These are phyloP conservation scores for Anas acuta DNA, from an alignment of 2,797 vertebrate genomes.

Conservation along the genomic window DNA sequence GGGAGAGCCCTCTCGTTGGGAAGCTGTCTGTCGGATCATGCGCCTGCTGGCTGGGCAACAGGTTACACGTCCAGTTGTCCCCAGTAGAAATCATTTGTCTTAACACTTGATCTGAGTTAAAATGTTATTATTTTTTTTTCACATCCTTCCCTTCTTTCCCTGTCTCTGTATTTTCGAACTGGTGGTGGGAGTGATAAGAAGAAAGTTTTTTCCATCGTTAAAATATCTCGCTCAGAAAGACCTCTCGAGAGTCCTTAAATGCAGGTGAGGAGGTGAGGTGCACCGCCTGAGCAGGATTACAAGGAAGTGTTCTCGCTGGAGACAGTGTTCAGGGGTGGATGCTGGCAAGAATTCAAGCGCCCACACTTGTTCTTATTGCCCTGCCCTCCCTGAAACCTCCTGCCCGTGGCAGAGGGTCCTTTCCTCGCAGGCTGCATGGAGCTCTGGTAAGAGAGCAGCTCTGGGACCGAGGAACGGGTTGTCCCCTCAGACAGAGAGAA, in stretches of 20 bases:
- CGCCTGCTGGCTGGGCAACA: neutral
- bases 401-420: constrained; percentile 53
- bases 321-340: constrained; percentile 58
- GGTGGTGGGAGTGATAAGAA: neutral
- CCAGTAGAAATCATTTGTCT: neutral
- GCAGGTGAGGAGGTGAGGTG: neutral
- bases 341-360: constrained; percentile 62
- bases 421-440: constrained; percentile 58
- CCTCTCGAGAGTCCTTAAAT: neutral
- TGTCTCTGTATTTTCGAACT: neutral
- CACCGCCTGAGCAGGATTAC: constrained; percentile 38
- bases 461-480: constrained; percentile 74
- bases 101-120: constrained; percentile 22
- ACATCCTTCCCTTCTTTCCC: neutral
- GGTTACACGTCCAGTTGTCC: neutral
- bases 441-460: constrained; percentile 76
- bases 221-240: neutral
- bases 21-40: neutral
- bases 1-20: neutral
- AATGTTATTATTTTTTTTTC: too few relatives aligned
- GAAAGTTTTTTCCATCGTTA: neutral
- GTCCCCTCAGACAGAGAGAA: constrained; percentile 75
- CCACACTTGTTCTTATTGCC: constrained; percentile 66
- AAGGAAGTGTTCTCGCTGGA: constrained; percentile 64
- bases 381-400: constrained; percentile 65